Evolutionary conservation across 2,888 invertebrate species (phyloP), one percentile per base, ranked within the genome.

Genomic region (Acutogordius australiensis): DNA sequence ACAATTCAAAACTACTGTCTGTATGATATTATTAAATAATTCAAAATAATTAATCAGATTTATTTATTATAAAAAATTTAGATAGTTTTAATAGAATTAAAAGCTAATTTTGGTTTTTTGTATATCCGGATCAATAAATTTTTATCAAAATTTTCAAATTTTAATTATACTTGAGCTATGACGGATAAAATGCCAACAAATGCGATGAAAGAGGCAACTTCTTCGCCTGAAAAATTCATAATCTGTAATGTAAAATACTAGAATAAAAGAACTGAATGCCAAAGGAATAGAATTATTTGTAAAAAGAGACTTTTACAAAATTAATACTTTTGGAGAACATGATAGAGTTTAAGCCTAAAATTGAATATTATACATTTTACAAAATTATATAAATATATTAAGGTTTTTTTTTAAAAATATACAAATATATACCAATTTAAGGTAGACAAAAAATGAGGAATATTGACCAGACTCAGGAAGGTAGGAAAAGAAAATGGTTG

Each of bases 361-460:
- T 62, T 1, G 61, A 27, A 21, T 28, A 61, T 21, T 44, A 57
- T 37, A 37, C 44, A 37, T 13, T 37, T 37, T 37, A 2, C 37
- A 2, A 29, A 4, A 1, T 57, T 28, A n/a, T n/a, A 27, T 1
- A 61, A 45, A 21, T n/a, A n/a, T n/a, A n/a, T n/a, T n/a, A n/a
- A n/a, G n/a, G n/a, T n/a, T n/a, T n/a, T n/a, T n/a, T 4, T 51
- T 1, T 21, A 44, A 30, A 30, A 2, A 27, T 1, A 2, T 28
- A n/a, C n/a, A n/a, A n/a, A 28, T 29, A 70, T 74, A 70, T 68
- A 80, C 87, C 70, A 94, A 77, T 75, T 86, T 86, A 65, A 97
- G 78, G 74, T 97, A 97, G 67, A 97, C 94, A 76, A 97, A 97
- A 75, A 97, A 91, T 75, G 94, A 94, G 62, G 94, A 94, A 75